A percentile compares a stretch with the other conserved stretches of the same genome.
These are phyloP conservation scores for Corticium candelabrum DNA, from an alignment of 37 sponge, comb jelly and placozoan species.

Conservation along the genomic window DNA sequence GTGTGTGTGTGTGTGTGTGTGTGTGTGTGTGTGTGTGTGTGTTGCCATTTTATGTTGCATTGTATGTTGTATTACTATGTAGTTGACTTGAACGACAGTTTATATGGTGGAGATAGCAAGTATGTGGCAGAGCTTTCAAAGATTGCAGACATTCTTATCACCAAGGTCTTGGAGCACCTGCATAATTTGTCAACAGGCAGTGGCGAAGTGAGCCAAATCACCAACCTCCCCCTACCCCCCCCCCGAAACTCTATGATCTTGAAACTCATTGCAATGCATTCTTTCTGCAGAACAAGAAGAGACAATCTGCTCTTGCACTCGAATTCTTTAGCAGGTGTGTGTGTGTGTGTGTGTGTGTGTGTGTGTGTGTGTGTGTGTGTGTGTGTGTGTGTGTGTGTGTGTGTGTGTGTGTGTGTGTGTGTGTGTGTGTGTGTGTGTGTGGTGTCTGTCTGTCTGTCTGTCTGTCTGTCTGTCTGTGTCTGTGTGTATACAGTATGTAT, in stretches of 20 bases:
- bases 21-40: constrained; percentile 27
- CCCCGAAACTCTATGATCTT: no score
- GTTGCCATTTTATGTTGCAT: not conserved
- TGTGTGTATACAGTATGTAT: no score
- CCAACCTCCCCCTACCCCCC: no score
- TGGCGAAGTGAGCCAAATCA: not conserved
- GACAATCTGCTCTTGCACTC: not conserved
- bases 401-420: no score
- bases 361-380: no score
- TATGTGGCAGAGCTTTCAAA: constrained; percentile 11
- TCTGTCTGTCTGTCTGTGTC: no score
- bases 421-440: no score
- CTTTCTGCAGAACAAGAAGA: not conserved
- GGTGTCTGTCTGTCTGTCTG: no score
- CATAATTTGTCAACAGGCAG: not conserved
- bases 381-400: no score
- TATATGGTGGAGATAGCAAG: constrained; percentile 87
- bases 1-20: constrained; percentile 20
- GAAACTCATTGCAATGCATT: not conserved
- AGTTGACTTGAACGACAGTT: constrained; percentile 74
- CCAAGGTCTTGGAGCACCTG: not conserved
- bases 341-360: no score
- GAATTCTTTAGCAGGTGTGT: no score
- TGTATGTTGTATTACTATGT: not conserved
- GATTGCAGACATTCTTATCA: not conserved